A percentile compares a stretch with the other conserved stretches of the same genome.
These are phyloP conservation scores for Balaeniceps rex DNA, from an alignment of 2,113 vertebrate genomes.

Conservation along the genomic window DNA sequence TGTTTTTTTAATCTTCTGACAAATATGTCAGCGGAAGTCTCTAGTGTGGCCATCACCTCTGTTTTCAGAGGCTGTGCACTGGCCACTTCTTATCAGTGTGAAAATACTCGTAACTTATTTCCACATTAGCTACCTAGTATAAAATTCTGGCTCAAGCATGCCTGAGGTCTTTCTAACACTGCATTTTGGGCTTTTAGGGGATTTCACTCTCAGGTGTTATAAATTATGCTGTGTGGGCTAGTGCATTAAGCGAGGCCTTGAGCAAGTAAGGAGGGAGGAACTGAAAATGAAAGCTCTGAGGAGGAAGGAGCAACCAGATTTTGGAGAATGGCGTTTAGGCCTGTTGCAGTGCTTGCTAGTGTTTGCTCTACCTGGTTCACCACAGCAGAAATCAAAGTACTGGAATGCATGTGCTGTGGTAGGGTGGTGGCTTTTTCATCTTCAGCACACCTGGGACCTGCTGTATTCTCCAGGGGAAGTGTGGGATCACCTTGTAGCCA, in stretches of 20 bases:
- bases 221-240: background rate
- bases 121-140: background rate
- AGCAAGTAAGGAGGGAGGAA: background rate
- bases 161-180: background rate
- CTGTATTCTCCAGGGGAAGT: fast-evolving
- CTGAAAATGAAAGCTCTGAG: background rate
- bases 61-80: background rate
- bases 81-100: background rate
- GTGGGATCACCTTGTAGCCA: background rate
- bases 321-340: background rate
- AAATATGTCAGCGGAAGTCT: background rate
- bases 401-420: background rate
- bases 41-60: background rate
- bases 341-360: background rate
- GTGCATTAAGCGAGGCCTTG: background rate
- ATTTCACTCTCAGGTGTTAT: background rate
- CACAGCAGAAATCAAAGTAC: background rate
- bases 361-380: background rate
- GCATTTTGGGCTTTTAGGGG: background rate
- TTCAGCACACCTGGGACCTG: background rate
- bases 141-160: background rate
- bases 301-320: background rate
- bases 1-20: background rate
- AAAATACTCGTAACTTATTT: conserved; percentile 11
- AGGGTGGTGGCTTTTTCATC: background rate